These are phyloP conservation scores for Egretta garzetta DNA, from an alignment of 2,113 vertebrate species.

Conservation along the genomic window DNA sequence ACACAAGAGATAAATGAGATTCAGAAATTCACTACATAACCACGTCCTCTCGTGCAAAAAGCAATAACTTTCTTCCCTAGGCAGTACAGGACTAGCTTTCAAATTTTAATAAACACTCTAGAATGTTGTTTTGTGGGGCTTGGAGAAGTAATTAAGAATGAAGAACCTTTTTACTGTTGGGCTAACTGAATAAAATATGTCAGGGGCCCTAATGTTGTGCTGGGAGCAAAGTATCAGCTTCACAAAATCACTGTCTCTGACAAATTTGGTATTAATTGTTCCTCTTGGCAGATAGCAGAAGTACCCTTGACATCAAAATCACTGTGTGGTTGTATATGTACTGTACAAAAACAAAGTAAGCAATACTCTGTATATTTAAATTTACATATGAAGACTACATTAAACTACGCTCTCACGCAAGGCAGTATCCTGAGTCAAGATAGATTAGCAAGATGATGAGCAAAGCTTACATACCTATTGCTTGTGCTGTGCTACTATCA, in stretches of 20 bases:
- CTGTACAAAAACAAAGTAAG: neutral
- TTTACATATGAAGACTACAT: neutral
- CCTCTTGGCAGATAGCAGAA: neutral
- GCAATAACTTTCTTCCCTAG: slow-evolving; percentile 17
- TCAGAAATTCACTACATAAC: slow-evolving; percentile 12
- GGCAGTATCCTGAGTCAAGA: neutral
- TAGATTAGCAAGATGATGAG: neutral
- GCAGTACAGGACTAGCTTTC: slow-evolving; percentile 6
- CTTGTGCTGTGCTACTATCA: neutral
- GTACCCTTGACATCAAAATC: neutral
- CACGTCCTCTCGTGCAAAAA: neutral
- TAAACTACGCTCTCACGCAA: neutral
- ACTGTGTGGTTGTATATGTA: neutral
- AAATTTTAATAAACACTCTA: slow-evolving; percentile 34
- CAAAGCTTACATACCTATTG: neutral
- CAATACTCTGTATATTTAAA: neutral
- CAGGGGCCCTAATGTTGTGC: neutral
- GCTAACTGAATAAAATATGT: neutral
- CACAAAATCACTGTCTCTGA: neutral
- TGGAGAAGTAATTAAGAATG: slow-evolving; percentile 27
- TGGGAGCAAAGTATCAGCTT: neutral
- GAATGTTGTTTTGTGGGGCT: neutral
- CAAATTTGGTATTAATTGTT: neutral
- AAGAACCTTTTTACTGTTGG: slow-evolving; percentile 1
- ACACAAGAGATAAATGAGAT: slow-evolving; percentile 36